A percentile compares a stretch with the other conserved stretches of the same genome.
Evolutionary conservation across 2,113 vertebrate genomes (phyloP).

Genomic region (Mirza zaza): DNA sequence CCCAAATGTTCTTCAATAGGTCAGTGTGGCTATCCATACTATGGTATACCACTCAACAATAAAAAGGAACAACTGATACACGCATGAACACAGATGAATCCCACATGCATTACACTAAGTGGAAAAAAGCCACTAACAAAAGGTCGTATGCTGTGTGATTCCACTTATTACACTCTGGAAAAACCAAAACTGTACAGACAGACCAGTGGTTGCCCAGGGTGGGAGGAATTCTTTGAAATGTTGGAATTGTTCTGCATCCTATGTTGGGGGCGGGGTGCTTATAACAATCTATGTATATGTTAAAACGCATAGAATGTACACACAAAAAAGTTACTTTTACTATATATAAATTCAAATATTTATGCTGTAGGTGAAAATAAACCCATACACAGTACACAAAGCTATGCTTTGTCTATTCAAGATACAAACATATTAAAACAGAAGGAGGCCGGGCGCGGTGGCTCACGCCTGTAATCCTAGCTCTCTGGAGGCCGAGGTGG

Average conservation of each 20-base stretch:
- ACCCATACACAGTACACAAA: background rate
- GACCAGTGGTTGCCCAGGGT: background rate
- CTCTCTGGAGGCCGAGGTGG: no score
- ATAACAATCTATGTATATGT: background rate
- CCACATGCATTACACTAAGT: background rate
- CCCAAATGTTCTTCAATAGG: background rate
- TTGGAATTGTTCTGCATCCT: background rate
- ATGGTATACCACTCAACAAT: background rate
- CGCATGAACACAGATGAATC: accelerated
- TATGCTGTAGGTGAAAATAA: background rate
- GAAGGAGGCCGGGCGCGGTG: no score
- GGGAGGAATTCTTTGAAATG: background rate
- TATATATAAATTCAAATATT: background rate
- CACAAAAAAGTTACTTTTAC: background rate
- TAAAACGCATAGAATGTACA: background rate
- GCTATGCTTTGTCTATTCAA: background rate
- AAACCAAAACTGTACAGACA: background rate
- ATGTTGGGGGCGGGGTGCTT: background rate
- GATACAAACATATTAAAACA: background rate
- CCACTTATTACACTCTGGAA: background rate
- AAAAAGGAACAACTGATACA: background rate
- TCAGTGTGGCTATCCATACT: background rate
- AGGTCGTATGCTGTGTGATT: no score
- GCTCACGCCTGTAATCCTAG: no score
- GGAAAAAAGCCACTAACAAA: background rate